Conservation (phyloP, 2,113 vertebrate species). For the Recurvirostra avosetta region DNA sequence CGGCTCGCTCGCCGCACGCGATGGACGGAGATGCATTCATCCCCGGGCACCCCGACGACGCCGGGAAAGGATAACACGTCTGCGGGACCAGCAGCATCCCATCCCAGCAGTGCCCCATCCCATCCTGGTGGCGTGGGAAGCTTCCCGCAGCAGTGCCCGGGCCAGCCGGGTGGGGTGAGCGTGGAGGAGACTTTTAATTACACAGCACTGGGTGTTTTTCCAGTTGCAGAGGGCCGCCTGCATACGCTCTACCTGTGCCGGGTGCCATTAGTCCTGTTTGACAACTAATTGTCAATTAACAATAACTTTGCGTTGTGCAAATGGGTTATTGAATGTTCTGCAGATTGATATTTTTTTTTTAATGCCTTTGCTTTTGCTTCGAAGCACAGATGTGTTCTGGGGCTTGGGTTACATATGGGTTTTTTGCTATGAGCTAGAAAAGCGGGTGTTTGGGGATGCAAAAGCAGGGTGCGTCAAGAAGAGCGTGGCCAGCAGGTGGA, state of each 20-base stretch:
- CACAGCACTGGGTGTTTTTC: background rate
- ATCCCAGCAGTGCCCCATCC: background rate
- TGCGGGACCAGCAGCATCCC: background rate
- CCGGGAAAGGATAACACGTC: background rate
- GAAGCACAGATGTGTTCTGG: accelerated
- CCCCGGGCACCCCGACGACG: background rate
- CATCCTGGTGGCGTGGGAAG: background rate
- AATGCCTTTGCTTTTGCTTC: background rate
- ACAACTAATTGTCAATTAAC: constrained; percentile 24
- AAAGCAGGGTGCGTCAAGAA: background rate
- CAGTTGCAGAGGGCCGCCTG: background rate
- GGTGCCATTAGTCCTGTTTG: background rate
- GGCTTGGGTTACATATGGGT: accelerated
- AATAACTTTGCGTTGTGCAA: background rate
- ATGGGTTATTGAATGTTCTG: accelerated
- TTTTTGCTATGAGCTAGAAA: background rate
- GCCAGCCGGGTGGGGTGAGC: background rate
- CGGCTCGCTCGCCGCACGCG: accelerated
- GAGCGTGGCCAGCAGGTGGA: no score
- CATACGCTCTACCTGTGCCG: background rate
- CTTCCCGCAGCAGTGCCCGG: background rate
- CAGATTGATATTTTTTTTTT: background rate
- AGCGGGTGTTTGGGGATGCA: accelerated
- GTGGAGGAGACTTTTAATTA: constrained; percentile 12
- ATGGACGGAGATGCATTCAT: background rate